Conservation (phyloP, 2,797 vertebrate genomes). For the Pangasius mekongensis region DNA sequence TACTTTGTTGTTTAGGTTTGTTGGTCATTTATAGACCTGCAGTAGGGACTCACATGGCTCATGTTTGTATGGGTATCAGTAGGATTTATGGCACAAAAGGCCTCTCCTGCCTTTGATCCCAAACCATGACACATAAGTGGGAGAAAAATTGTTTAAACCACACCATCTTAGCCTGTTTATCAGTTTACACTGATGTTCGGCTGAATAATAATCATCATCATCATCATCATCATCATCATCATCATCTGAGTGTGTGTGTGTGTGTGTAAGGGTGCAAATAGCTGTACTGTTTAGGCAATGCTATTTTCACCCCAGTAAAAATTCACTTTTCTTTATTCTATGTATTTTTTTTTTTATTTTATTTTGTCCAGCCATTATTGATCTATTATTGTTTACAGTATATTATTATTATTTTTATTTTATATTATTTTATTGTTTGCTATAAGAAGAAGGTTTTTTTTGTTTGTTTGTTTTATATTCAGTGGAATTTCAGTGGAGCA, state of each 20-base stretch:
- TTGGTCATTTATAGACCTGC: conserved; percentile 54
- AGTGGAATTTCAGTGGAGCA: not conserved
- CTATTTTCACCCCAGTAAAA: not conserved
- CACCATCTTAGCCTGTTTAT: conserved; percentile 11
- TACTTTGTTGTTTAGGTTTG: conserved; percentile 30
- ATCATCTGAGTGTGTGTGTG: not conserved
- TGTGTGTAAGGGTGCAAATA: not conserved
- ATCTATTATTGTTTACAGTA: not conserved
- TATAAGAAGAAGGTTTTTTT: not conserved
- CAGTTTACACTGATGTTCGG: not conserved
- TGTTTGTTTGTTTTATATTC: not conserved
- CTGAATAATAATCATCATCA: not conserved
- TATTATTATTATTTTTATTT: not conserved
- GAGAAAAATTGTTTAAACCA: conserved; percentile 54
- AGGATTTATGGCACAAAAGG: conserved; percentile 72
- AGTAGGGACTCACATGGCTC: conserved; percentile 65
- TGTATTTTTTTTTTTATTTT: not conserved
- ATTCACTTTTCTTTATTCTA: not conserved
- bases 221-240: not conserved
- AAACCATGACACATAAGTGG: conserved; percentile 57
- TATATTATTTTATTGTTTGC: not conserved
- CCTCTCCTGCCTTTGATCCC: conserved; percentile 64
- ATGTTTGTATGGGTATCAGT: conserved; percentile 73
- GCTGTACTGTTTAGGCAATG: not conserved
- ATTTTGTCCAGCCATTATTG: not conserved